Evolutionary conservation across 2,113 vertebrate genomes (phyloP).

Genomic region (Lates calcarifer): DNA sequence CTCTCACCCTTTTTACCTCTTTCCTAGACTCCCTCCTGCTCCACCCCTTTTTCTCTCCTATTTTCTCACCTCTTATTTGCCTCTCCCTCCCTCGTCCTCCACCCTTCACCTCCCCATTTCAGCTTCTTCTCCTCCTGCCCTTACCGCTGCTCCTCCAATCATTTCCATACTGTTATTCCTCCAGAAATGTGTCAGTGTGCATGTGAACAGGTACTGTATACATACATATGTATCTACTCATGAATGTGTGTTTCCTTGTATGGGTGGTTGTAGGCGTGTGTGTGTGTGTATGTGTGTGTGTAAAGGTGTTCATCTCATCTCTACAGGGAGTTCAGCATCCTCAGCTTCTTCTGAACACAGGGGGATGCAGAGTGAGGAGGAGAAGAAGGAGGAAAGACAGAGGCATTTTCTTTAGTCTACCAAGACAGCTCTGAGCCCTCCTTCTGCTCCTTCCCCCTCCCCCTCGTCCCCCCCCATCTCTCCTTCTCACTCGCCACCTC

Average conservation of each 20-base stretch:
- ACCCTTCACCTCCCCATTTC: neutral
- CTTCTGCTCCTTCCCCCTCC: constrained; percentile 8
- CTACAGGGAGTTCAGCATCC: constrained; percentile 55
- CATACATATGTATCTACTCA: too few species aligned
- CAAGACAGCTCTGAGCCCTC: constrained; percentile 39
- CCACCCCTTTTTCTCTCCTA: constrained; percentile 7
- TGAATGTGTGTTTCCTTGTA: neutral
- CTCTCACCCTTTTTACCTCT: neutral
- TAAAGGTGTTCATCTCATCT: constrained; percentile 45
- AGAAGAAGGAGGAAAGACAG: constrained; percentile 31
- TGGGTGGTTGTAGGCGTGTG: neutral
- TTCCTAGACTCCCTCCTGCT: neutral
- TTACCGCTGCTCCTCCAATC: neutral
- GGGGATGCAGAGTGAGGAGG: neutral
- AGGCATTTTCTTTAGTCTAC: constrained; percentile 58
- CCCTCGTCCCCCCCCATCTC: constrained; percentile 4
- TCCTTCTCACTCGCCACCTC: constrained; percentile 30
- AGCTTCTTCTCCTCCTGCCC: neutral
- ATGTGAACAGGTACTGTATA: neutral
- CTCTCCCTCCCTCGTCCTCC: neutral
- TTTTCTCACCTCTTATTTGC: neutral
- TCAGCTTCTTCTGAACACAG: constrained; percentile 48
- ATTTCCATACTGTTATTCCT: constrained; percentile 13
- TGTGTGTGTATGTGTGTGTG: constrained; percentile 11
- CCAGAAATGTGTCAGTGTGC: neutral